Conservation (phyloP, 2,888 invertebrate genomes). For the Phlogophora meticulosa region DNA sequence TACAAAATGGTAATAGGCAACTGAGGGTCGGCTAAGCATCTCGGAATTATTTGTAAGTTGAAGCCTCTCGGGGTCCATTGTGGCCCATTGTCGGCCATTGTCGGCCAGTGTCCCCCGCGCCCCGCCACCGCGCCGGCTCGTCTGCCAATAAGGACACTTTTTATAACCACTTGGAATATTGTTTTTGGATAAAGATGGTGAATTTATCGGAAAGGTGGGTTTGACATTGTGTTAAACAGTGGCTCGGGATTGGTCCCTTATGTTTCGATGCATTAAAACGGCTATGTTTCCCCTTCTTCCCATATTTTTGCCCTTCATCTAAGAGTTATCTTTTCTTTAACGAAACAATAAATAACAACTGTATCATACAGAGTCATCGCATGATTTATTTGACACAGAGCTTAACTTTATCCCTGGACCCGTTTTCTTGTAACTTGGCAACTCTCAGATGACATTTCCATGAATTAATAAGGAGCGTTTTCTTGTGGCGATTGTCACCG, state of each 20-base stretch:
- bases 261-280: conserved; percentile 1
- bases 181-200: conserved; percentile 7
- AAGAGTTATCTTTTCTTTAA: conserved; percentile 13
- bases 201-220: conserved; percentile 12
- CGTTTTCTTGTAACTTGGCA: not conserved
- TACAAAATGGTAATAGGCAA: conserved; percentile 31
- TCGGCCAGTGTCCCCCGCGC: not conserved
- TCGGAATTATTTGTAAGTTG: conserved; percentile 31
- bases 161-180: conserved; percentile 32
- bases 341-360: not conserved
- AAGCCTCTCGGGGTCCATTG: conserved; percentile 18
- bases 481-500: not conserved
- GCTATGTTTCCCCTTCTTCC: conserved; percentile 16
- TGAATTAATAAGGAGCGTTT: conserved; percentile 12
- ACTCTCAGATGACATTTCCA: conserved; percentile 1
- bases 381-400: not conserved
- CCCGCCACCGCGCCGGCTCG: not conserved
- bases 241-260: not conserved
- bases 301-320: not conserved
- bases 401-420: not conserved
- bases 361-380: not conserved
- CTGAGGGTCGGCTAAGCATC: conserved; percentile 23
- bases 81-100: conserved; percentile 13
- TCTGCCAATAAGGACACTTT: conserved; percentile 33
- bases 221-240: conserved; percentile 14